Conservation (phyloP, 2,888 invertebrate species). For the Ectobius pallidus region DNA sequence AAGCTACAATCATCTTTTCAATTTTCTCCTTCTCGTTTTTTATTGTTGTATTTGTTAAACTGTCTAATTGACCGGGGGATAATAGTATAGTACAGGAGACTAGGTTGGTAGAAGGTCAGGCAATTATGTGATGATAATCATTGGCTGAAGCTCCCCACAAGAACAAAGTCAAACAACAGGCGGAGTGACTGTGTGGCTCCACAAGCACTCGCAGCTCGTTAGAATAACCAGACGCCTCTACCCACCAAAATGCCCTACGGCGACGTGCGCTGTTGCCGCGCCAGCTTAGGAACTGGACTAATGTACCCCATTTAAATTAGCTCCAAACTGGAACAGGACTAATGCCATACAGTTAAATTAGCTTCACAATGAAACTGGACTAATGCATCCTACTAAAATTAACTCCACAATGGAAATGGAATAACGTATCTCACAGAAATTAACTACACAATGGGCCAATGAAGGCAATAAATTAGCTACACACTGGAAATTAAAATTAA, state of each 20-base stretch:
- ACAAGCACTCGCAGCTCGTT: conserved; percentile 19
- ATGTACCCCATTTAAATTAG: too few relatives aligned
- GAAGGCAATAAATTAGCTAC: too few relatives aligned
- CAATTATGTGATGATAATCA: conserved; percentile 37
- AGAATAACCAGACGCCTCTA: conserved; percentile 31
- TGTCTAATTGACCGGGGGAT: conserved; percentile 19
- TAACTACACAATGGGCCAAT: too few relatives aligned
- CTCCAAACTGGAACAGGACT: too few relatives aligned
- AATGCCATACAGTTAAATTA: too few relatives aligned
- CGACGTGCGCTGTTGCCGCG: conserved; percentile 15
- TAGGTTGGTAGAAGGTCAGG: conserved; percentile 13
- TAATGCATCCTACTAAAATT: too few relatives aligned
- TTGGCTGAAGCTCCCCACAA: conserved; percentile 23
- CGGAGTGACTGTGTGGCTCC: conserved; percentile 9
- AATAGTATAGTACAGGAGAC: background rate
- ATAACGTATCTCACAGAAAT: too few relatives aligned
- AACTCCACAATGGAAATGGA: too few relatives aligned
- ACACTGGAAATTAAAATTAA: too few relatives aligned
- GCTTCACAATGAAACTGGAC: too few relatives aligned
- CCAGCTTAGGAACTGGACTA: background rate
- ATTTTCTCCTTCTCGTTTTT: background rate
- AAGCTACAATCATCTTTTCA: conserved; percentile 5
- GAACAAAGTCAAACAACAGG: conserved; percentile 37
- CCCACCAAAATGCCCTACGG: conserved; percentile 15
- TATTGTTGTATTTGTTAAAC: conserved; percentile 11